A percentile compares a stretch with the other conserved stretches of the same genome.
Evolutionary conservation across 2,888 invertebrate genomes (phyloP).

Genomic region (Fabriciana adippe): DNA sequence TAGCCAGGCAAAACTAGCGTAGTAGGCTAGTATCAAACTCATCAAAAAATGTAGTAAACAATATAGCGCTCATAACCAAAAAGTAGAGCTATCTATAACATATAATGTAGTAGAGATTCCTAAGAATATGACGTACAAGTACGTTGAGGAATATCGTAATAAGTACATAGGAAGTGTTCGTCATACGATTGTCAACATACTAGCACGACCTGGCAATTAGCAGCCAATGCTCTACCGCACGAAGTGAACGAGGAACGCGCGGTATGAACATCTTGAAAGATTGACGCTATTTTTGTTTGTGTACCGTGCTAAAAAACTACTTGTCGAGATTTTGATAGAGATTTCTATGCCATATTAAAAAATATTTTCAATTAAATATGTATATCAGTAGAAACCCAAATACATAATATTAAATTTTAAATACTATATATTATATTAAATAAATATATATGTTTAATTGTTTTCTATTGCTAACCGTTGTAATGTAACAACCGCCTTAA

Average conservation of each 20-base stretch:
- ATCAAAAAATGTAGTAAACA: neutral
- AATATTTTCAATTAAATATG: too few species aligned
- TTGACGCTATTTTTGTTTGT: too few species aligned
- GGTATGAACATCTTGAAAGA: too few species aligned
- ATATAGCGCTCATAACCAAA: neutral
- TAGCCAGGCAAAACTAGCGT: neutral
- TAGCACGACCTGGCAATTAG: constrained; percentile 27
- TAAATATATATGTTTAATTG: too few species aligned
- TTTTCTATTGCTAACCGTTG: too few species aligned
- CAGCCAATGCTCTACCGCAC: neutral
- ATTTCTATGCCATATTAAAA: too few species aligned
- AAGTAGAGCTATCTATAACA: neutral
- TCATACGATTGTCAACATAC: constrained; percentile 23
- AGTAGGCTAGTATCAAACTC: neutral
- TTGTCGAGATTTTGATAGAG: too few species aligned
- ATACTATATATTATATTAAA: too few species aligned
- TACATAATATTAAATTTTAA: too few species aligned
- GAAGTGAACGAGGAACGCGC: neutral
- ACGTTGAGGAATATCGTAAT: neutral
- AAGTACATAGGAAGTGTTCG: constrained; percentile 24
- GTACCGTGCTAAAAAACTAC: too few species aligned
- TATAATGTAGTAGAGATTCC: constrained; percentile 1
- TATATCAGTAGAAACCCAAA: too few species aligned
- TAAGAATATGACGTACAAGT: constrained; percentile 11
- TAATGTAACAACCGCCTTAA: too few species aligned